Percentiles rank a stretch among this genome's conserved stretches.
Evolutionary conservation across 2,113 vertebrate genomes (phyloP).

Genomic region (Salvelinus alpinus): DNA sequence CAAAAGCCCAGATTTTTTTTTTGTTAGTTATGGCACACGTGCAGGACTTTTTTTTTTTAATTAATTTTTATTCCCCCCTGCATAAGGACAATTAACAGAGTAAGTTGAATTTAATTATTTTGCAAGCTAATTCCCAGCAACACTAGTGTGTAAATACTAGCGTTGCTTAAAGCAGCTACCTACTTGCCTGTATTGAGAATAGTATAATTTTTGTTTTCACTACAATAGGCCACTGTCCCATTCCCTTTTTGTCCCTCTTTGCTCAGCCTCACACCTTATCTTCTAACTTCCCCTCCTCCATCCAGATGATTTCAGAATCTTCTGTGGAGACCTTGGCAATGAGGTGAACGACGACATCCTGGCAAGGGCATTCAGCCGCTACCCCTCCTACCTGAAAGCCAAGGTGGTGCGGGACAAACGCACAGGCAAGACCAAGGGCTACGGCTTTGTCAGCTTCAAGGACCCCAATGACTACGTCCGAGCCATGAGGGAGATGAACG

Average conservation of each 20-base stretch:
- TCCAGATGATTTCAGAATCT: constrained; percentile 91
- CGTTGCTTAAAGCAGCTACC: no score
- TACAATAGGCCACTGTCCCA: not conserved
- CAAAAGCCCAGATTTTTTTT: no score
- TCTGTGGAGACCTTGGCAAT: constrained; percentile 91
- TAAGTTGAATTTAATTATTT: no score
- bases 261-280: not conserved
- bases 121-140: no score
- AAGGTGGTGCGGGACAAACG: constrained; percentile 94
- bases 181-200: no score
- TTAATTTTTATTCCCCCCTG: no score
- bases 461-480: constrained; percentile 91
- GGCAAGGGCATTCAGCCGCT: constrained; percentile 88
- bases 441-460: constrained; percentile 93
- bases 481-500: constrained; percentile 94
- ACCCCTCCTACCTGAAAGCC: constrained; percentile 90
- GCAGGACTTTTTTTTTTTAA: no score
- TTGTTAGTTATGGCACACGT: no score
- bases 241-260: not conserved
- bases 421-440: constrained; percentile 92
- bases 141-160: no score
- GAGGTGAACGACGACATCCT: constrained; percentile 93
- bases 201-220: no score
- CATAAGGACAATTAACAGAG: no score
- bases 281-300: not conserved